Percentiles rank a stretch among this genome's conserved stretches.
Conservation (phyloP, 2,888 invertebrate genomes). For the Allacma fusca region DNA sequence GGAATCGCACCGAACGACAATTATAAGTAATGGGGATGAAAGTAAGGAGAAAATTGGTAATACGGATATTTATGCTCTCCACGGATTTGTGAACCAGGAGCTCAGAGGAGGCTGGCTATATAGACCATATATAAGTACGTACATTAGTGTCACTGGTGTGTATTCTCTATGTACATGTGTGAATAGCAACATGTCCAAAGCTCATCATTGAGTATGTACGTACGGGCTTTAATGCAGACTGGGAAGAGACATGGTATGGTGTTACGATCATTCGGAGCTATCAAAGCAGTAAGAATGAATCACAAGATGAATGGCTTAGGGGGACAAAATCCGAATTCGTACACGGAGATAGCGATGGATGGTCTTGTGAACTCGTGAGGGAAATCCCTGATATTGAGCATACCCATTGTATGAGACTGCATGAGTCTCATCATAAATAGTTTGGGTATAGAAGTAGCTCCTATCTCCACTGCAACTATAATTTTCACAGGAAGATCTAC, state of each 20-base stretch:
- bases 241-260: conserved; percentile 2
- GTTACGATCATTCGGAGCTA: conserved; percentile 45
- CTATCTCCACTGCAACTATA: not conserved
- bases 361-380: conserved; percentile 35
- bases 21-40: not conserved
- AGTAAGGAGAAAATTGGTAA: not conserved
- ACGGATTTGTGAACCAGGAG: not conserved
- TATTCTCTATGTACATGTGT: not conserved
- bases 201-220: not conserved
- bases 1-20: not conserved
- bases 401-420: conserved; percentile 9
- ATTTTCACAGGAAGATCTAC: not conserved
- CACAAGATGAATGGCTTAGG: conserved; percentile 54
- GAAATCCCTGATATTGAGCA: conserved; percentile 29
- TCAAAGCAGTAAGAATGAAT: conserved; percentile 50
- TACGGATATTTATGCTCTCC: conserved; percentile 5
- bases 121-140: too few relatives aligned
- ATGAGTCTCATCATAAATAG: conserved; percentile 32
- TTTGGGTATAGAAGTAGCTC: conserved; percentile 6
- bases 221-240: not conserved
- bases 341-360: conserved; percentile 36
- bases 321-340: conserved; percentile 49
- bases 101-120: not conserved
- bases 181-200: not conserved
- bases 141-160: too few relatives aligned